phyloP scores from a whole-genome alignment of 35 echinoderm and acorn worm genomes.

The Strongylocentrotus purpuratus region DNA sequence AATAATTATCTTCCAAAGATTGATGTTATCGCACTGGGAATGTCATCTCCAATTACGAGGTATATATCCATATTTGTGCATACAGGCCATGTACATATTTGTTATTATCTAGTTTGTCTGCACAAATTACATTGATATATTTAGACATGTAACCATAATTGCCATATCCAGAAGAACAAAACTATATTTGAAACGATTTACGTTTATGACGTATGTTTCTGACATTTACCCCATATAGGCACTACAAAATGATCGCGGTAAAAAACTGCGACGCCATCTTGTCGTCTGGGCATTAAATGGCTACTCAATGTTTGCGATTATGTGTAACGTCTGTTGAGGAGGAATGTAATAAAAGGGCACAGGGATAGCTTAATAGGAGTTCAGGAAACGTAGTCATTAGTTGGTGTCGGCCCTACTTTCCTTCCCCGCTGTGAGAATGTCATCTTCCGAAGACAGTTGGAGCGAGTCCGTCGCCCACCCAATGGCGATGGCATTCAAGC shows the following conservation, averaged over 20 bases:
- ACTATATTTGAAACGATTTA: slow-evolving; percentile 5
- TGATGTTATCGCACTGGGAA: too few species aligned
- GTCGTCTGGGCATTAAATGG: not conserved
- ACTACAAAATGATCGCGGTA: not conserved
- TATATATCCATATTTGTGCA: too few species aligned
- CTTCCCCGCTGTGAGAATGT: not conserved
- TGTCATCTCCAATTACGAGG: too few species aligned
- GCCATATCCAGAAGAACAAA: not conserved
- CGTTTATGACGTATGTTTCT: not conserved
- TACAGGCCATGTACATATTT: too few species aligned
- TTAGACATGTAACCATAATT: not conserved
- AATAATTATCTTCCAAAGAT: too few species aligned
- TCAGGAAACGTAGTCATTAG: not conserved
- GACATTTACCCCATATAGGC: not conserved
- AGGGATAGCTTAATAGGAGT: not conserved
- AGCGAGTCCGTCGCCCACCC: not conserved
- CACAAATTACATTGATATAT: not conserved
- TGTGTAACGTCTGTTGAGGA: not conserved
- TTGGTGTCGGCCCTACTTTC: not conserved
- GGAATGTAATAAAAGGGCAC: not conserved
- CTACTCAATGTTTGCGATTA: not conserved
- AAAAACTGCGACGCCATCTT: not conserved
- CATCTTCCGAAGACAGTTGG: not conserved
- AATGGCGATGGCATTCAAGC: not conserved
- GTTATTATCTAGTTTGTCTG: not conserved